Base-by-base conservation (phyloP, 2,113 vertebrate genomes). In the Prochilodus magdalenae region DNA sequence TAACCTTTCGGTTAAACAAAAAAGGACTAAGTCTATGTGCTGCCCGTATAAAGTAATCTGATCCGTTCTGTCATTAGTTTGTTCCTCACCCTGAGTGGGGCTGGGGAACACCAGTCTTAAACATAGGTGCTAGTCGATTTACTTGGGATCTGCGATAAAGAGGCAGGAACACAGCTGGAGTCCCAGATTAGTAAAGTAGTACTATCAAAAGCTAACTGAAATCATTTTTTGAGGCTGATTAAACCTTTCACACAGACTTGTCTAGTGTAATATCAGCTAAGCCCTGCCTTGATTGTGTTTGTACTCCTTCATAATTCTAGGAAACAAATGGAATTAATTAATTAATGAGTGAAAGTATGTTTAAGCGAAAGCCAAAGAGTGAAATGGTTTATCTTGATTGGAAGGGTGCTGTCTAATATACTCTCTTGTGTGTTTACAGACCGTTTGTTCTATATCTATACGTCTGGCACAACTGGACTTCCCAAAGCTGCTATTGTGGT, bases 401-500 rank as follows among this genome's bases (percentile, higher is more conserved):
- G 5, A 51, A 20, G 15, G 27, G n/a, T 44, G 10, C 14, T 5
- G 3, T 40, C 22, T 81, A 14, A n/a, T 47, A 1, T 12, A 29
- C 22, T 53, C 27, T 16, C 7, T 36, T 36, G 36, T 75, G 75
- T 51, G 75, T 82, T 57, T 77, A 55, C 87, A 97, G 96, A 96
- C 80, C 94, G 93, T 0, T 94, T 97, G 53, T 97, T 97, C 92
- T 98, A 98, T 59, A 96, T 98, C 90, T 98, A 97, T 85, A 98
- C 96, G 0, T 98, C 97, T 0, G 96, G 96, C 20, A 97, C 96
- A 11, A 97, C 96, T 0, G 96, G 97, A 53, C 91, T 98, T 77
- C 96, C 97, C 62, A 98, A 97, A 79, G 96, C 96, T 3, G 96
- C 96, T 83, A 97, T 98, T 1, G 92, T 98, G 1, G 96, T 97